A percentile compares a stretch with the other conserved stretches of the same genome.
These are phyloP conservation scores for Trichechus manatus DNA, from an alignment of 2,113 vertebrate species.

Conservation along the genomic window DNA sequence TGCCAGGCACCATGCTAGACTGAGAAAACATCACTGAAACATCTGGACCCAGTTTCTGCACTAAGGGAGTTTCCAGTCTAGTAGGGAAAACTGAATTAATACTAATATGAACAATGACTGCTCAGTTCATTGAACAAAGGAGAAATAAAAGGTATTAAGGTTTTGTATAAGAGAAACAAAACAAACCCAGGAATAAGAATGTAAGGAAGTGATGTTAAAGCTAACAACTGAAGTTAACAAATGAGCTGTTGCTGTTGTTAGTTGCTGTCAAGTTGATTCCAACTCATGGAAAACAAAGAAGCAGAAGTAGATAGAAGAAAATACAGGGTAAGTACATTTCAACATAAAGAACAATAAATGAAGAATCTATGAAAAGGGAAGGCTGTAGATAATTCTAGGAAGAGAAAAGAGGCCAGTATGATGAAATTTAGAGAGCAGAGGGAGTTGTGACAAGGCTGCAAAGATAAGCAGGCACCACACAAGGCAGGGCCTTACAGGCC, in stretches of 20 bases:
- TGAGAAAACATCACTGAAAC: neutral
- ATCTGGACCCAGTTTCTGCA: neutral
- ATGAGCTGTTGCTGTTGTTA: neutral
- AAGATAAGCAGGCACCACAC: neutral
- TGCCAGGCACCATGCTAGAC: neutral
- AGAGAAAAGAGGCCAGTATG: neutral
- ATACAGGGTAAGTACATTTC: neutral
- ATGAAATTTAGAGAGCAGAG: neutral
- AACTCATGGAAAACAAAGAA: neutral
- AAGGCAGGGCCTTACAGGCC: neutral
- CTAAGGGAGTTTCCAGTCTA: neutral
- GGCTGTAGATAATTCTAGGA: neutral
- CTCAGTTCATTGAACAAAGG: neutral
- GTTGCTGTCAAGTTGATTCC: neutral
- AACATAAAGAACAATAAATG: neutral
- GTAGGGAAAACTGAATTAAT: neutral
- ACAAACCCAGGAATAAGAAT: neutral
- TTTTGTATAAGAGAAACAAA: neutral
- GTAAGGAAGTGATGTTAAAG: neutral
- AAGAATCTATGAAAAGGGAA: neutral
- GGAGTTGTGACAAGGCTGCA: neutral
- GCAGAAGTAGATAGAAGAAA: neutral
- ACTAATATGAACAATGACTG: neutral
- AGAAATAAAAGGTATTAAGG: neutral
- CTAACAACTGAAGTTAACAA: neutral